Evolutionary conservation across 1,140 invertebrate species (phyloP), one percentile per base, ranked within the genome.

Genomic region (Diprion similis): DNA sequence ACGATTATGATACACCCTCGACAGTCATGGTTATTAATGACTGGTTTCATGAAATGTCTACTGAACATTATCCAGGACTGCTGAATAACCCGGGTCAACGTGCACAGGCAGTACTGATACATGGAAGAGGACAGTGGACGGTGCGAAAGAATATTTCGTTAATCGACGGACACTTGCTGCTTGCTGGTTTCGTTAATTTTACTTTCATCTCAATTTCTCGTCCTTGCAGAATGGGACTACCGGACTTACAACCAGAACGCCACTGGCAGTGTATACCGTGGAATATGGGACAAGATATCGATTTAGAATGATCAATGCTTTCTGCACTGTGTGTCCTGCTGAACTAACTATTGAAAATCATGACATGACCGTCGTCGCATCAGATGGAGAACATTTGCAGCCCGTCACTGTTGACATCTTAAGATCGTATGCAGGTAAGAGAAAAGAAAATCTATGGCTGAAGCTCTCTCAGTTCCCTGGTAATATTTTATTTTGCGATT

Each of bases 11-110:
- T 88, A 85, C 94, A 75, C 93, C 92, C 0, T 93, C 94, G 0
- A 95, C 97, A 82, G 91, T 95, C 0, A 92, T 97, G 81, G 78
- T 96, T n/a, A 87, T 97, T 59, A 94, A 92, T 77, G 96, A 97
- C 83, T 97, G 95, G 95, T 87, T 96, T 80, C 93, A 95, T 80
- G 92, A 94, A 85, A 91, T 94, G 77, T 92, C 93, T 3, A 89
- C 92, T 15, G 92, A 94, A 81, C 92, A 93, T 80, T 96, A 93
- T 86, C 94, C 94, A 0, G 94, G 94, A 59, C 51, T 59, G 6
- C 51, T 59, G 11, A 9, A 59, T 17, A 59, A 4, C 51, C 51
- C 51, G 1, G 83, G 86, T 64, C 88, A 89, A 77, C 82, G 85
- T 48, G 86, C 89, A 15, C 78, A 86, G n/a, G 85, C 82, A 10